Evolutionary conservation across 2,888 invertebrate genomes (phyloP).

Genomic region (Erebia palarica): DNA sequence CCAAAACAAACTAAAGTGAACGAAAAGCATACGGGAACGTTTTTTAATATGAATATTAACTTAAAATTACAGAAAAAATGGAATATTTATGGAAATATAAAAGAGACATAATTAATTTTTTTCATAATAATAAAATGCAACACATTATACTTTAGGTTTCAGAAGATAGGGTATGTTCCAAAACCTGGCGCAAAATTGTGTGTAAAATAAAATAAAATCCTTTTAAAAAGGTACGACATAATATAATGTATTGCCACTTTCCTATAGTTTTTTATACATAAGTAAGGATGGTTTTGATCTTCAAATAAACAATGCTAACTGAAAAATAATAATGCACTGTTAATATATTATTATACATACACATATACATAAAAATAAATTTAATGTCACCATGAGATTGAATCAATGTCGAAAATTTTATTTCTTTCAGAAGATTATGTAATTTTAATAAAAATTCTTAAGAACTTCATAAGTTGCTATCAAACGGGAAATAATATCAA

Average conservation of each 20-base stretch:
- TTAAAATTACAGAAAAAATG: background rate
- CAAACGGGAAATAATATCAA: slow-evolving; percentile 28
- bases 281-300: slow-evolving; percentile 18
- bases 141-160: background rate
- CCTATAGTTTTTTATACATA: slow-evolving; percentile 48
- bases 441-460: background rate
- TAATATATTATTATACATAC: slow-evolving; percentile 16
- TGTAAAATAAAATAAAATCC: background rate
- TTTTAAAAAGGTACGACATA: slow-evolving; percentile 58
- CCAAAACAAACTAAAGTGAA: background rate
- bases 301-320: slow-evolving; percentile 29
- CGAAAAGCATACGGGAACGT: background rate
- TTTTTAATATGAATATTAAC: background rate
- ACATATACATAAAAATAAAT: slow-evolving; percentile 1
- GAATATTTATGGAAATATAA: slow-evolving; percentile 2
- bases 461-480: slow-evolving; percentile 2
- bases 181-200: background rate
- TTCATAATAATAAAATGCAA: background rate
- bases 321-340: slow-evolving; percentile 23
- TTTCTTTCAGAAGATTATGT: background rate
- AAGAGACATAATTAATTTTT: background rate
- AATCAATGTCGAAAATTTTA: slow-evolving; percentile 18
- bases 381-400: slow-evolving; percentile 28
- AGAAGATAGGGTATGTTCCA: background rate
- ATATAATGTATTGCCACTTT: slow-evolving; percentile 64